These are phyloP conservation scores for Streptopelia turtur DNA, from an alignment of 2,797 vertebrate genomes.

Conservation along the genomic window DNA sequence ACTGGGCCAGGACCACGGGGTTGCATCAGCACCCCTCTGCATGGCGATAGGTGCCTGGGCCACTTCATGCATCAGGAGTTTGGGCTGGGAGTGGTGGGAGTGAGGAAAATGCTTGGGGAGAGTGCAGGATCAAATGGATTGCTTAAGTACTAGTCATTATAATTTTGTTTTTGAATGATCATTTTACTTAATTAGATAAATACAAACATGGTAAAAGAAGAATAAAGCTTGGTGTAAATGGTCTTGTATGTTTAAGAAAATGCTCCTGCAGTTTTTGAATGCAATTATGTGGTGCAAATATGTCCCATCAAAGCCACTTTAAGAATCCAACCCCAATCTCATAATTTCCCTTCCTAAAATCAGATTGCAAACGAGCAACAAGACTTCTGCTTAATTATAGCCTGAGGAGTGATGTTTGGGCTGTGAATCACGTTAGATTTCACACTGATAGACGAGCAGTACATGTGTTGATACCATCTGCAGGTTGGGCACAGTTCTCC, in stretches of 20 bases:
- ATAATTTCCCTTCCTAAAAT: conserved; percentile 63
- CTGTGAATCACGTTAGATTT: conserved; percentile 65
- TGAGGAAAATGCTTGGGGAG: not conserved
- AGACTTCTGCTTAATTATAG: conserved; percentile 69
- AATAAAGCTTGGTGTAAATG: not conserved
- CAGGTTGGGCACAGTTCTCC: not conserved
- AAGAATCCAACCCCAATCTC: not conserved
- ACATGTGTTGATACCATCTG: conserved; percentile 52
- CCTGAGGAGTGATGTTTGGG: conserved; percentile 70
- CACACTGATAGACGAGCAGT: conserved; percentile 15
- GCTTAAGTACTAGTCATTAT: not conserved
- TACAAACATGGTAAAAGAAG: not conserved
- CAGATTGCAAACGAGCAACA: conserved; percentile 62
- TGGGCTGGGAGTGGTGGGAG: conserved; percentile 23
- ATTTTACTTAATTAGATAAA: not conserved
- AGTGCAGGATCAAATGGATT: conserved; percentile 31
- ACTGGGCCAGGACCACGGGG: not conserved
- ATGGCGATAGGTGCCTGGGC: not conserved
- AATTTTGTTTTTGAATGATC: conserved; percentile 6
- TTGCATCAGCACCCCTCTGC: not conserved
- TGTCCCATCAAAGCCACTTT: not conserved
- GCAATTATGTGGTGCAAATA: rapidly evolving
- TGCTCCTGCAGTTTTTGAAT: not conserved
- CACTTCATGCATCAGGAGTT: not conserved
- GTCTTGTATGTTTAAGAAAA: not conserved